These are phyloP conservation scores for Microcebus ravelobensis DNA, from an alignment of 2,113 vertebrate genomes.

Conservation along the genomic window DNA sequence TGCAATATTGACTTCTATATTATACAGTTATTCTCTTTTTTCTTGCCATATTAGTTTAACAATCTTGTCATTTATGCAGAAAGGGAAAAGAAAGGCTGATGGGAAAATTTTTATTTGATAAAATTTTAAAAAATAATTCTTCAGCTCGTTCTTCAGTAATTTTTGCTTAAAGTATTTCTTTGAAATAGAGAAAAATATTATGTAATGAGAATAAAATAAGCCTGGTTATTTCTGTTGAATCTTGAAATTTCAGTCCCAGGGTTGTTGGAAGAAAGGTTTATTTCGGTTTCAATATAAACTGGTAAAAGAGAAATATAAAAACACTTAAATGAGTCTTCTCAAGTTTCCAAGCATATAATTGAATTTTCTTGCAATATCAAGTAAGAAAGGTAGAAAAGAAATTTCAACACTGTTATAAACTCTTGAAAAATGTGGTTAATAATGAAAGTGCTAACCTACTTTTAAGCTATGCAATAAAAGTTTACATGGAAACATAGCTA, in stretches of 20 bases:
- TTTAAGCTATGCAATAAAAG: conserved; percentile 64
- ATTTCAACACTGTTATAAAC: conserved; percentile 68
- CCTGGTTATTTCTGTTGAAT: not conserved
- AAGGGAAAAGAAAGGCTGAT: not conserved
- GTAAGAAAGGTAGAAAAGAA: conserved; percentile 65
- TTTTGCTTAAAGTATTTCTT: not conserved
- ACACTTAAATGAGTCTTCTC: conserved; percentile 49
- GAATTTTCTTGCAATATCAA: conserved; percentile 66
- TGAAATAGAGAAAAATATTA: not conserved
- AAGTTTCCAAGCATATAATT: conserved; percentile 61
- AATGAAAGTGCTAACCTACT: conserved; percentile 58
- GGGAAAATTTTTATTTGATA: not conserved
- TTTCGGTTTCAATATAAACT: conserved; percentile 54
- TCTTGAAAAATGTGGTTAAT: conserved; percentile 79
- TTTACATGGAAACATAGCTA: conserved; percentile 32
- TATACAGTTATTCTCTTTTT: not conserved
- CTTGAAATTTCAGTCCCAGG: not conserved
- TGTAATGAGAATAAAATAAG: not conserved
- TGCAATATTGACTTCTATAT: not conserved
- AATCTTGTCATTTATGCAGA: not conserved
- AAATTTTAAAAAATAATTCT: not conserved
- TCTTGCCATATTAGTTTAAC: not conserved
- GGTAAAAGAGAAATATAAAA: conserved; percentile 62
- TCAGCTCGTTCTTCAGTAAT: not conserved
- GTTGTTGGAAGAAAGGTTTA: conserved; percentile 40